A percentile compares a stretch with the other conserved stretches of the same genome.
These are phyloP conservation scores for Dorcus hopei DNA, from an alignment of 2,888 invertebrate genomes.

Conservation along the genomic window DNA sequence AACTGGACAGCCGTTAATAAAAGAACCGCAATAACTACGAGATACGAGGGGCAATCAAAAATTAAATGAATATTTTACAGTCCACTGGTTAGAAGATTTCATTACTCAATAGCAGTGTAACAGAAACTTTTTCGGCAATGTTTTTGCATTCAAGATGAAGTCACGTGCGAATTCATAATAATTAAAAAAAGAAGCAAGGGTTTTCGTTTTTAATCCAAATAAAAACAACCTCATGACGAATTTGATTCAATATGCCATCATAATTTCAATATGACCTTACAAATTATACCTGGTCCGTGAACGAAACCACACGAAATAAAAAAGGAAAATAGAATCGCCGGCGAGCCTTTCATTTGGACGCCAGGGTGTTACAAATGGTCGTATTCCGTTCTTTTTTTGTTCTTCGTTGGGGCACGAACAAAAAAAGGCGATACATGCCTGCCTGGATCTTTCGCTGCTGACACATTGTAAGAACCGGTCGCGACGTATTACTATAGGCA, in stretches of 20 bases:
- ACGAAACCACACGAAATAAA: constrained; percentile 4
- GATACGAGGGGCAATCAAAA: too few relatives aligned
- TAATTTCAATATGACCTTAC: constrained; percentile 6
- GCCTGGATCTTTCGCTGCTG: constrained; percentile 5
- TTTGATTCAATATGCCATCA: neutral
- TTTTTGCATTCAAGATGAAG: too few relatives aligned
- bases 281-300: constrained; percentile 5
- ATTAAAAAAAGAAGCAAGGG: too few relatives aligned
- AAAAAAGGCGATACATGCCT: neutral
- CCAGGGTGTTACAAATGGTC: constrained; percentile 14
- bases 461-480: constrained; percentile 15
- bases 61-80: too few relatives aligned
- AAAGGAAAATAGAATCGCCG: constrained; percentile 3
- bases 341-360: constrained; percentile 3
- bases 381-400: constrained; percentile 4
- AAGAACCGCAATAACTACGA: too few relatives aligned
- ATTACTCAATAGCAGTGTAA: too few relatives aligned
- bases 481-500: constrained; percentile 17
- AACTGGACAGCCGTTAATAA: too few relatives aligned
- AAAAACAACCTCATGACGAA: too few relatives aligned
- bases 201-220: too few relatives aligned
- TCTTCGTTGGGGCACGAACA: constrained; percentile 4
- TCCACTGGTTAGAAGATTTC: too few relatives aligned
- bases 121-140: too few relatives aligned
- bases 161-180: too few relatives aligned